Base-by-base conservation (phyloP, 2,797 vertebrate species). In the Hapalemur alaotrensis region DNA sequence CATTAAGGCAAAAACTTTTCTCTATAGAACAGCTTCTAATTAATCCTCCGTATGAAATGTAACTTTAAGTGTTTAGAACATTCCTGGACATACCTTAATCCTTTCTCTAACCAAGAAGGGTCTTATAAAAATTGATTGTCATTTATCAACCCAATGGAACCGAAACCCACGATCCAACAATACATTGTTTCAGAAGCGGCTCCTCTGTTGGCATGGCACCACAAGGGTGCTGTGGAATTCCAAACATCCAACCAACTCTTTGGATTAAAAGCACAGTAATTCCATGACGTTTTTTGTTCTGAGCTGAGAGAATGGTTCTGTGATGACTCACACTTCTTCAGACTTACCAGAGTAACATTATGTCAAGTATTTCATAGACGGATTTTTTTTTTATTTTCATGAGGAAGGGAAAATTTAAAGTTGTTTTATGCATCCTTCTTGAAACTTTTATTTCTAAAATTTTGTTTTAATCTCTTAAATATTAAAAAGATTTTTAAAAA, bases 241-340 rank as follows among this genome's bases (percentile, higher is more conserved):
- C 97, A 98, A 98, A 98, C 97, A 98, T 97, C 95, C 98, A 98
- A 97, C 95, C 98, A 98, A 97, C 93, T 98, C 98, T 98, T 98
- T 98, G 98, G 97, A 98, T 98, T 98, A 98, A 98, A 98, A 98
- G 97, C 96, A 98, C 97, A 98, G 98, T 98, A 98, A 99, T 98
- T 98, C 98, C 98, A 98, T 97, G 98, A 97, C 95, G 94, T 96
- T 98, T 98, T 96, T 69, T 98, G 98, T 98, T 98, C 97, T 94
- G 97, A 96, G 97, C 97, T 98, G 97, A 98, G 98, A 98, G 98
- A 98, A 98, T 98, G 94, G 94, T 98, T 98, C 86, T 98, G 96
- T 97, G 97, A 96, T 98, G 98, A 98, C 96, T 98, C 98, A 98
- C 97, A 98, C 94, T 97, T 98, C 98, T 98, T 98, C 97, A 98